Evolutionary conservation across 2,888 invertebrate species (phyloP).

Genomic region (Diadromus collaris): DNA sequence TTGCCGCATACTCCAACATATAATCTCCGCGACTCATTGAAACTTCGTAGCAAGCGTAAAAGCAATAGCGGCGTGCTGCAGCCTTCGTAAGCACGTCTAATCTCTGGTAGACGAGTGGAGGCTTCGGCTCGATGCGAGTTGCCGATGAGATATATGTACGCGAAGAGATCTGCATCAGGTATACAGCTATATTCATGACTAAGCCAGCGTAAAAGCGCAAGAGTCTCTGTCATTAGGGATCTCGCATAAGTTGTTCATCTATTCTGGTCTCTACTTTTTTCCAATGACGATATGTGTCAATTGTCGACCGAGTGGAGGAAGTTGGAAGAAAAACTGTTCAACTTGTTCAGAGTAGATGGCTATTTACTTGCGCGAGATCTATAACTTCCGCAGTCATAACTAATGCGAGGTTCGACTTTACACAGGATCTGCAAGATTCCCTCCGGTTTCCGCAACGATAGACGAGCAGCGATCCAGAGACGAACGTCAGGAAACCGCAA

Average conservation of each 20-base stretch:
- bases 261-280: background rate
- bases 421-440: constrained; percentile 41
- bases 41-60: constrained; percentile 71
- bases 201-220: background rate
- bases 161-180: background rate
- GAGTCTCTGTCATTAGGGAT: background rate
- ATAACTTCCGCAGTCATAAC: constrained; percentile 3
- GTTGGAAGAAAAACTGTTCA: background rate
- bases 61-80: constrained; percentile 64
- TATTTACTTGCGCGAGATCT: background rate
- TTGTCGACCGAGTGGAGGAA: background rate
- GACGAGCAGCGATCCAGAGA: constrained; percentile 53
- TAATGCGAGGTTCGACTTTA: constrained; percentile 21
- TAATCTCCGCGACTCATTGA: constrained; percentile 76
- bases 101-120: constrained; percentile 64
- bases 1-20: constrained; percentile 67
- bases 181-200: background rate
- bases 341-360: background rate
- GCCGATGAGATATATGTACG: constrained; percentile 34
- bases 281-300: background rate
- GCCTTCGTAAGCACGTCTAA: constrained; percentile 73
- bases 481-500: constrained; percentile 53
- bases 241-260: background rate
- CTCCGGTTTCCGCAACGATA: constrained; percentile 50
- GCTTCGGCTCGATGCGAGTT: constrained; percentile 29